Base-by-base conservation (phyloP, 2,113 vertebrate genomes). In the Sinocyclocheilus maitianheensis region DNA sequence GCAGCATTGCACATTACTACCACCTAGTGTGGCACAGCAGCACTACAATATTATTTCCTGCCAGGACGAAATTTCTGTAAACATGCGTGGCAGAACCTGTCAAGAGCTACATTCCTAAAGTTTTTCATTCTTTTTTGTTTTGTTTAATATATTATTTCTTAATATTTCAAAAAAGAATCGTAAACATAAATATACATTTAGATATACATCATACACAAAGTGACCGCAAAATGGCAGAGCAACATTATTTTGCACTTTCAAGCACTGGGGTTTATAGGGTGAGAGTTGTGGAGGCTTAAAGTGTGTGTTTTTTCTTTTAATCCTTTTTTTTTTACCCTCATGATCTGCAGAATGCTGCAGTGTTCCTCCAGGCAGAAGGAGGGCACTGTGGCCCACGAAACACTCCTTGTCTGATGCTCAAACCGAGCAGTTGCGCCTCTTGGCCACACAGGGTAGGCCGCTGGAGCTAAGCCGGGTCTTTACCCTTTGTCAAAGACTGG, bases 401-500 rank as follows among this genome's bases (percentile, higher is more conserved):
- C 34, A 1, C 80, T 60, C 37, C 53, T 63, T 43, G 18, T n/a
- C 75, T 18, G 48, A 72, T 26, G 88, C 83, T 94, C 91, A 95
- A 74, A 95, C 92, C 0, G 95, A 95, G 91, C 94, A 94, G 93
- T 95, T 95, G 81, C 95, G 95, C 89, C 91, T 94, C 90, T 95
- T 96, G 93, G 94, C 93, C 92, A 93, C 92, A 77, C 94, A 93
- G 86, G 93, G 91, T 91, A 93, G 92, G 91, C 92, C 83, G 83
- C 91, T 89, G 91, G 92, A 91, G 89, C 89, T 94, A 88, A 91
- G 92, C 91, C 90, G 91, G 85, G 92, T 87, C 87, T 90, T 92
- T 91, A 93, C 91, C 92, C 93, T 95, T 91, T 96, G 97, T 98
- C 97, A 99, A 96, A 99, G 97, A 93, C 97, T 99, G 89, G 98